A percentile compares a stretch with the other conserved stretches of the same genome.
Conservation (phyloP, 35 echinoderm and acorn worm species). For the Nesometra sesokonis region DNA sequence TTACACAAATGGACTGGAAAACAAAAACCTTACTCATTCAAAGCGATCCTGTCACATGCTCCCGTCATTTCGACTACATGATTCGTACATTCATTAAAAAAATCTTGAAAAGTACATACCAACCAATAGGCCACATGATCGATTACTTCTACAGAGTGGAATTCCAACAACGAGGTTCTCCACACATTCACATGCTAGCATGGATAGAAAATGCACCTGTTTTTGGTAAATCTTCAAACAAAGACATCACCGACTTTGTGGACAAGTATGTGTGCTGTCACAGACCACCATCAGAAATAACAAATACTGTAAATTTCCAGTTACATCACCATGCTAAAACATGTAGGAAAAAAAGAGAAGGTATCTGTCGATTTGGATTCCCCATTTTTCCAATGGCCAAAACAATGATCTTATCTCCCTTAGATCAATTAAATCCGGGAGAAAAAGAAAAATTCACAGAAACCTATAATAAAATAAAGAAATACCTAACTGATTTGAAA, state of each 20-base stretch:
- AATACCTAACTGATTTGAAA: slow-evolving; percentile 8
- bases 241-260: slow-evolving; percentile 23
- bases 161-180: slow-evolving; percentile 48
- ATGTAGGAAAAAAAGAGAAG: slow-evolving; percentile 31
- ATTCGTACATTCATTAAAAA: slow-evolving; percentile 27
- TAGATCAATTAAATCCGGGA: neutral
- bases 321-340: slow-evolving; percentile 43
- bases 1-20: slow-evolving; percentile 31
- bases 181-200: slow-evolving; percentile 49
- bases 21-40: slow-evolving; percentile 40
- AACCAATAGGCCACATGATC: slow-evolving; percentile 23
- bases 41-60: slow-evolving; percentile 40
- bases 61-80: slow-evolving; percentile 37
- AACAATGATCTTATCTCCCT: slow-evolving; percentile 39
- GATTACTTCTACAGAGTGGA: slow-evolving; percentile 46
- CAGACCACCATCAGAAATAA: neutral
- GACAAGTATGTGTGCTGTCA: slow-evolving; percentile 35
- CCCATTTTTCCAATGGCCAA: slow-evolving; percentile 47
- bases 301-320: slow-evolving; percentile 19
- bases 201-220: slow-evolving; percentile 50
- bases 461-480: slow-evolving; percentile 2
- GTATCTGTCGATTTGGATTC: slow-evolving; percentile 49
- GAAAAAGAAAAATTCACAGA: slow-evolving; percentile 8
- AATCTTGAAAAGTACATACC: slow-evolving; percentile 23
- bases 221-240: slow-evolving; percentile 7